phyloP scores from a whole-genome alignment of 2,888 invertebrate species.

The Phanerotoma sp. region DNA sequence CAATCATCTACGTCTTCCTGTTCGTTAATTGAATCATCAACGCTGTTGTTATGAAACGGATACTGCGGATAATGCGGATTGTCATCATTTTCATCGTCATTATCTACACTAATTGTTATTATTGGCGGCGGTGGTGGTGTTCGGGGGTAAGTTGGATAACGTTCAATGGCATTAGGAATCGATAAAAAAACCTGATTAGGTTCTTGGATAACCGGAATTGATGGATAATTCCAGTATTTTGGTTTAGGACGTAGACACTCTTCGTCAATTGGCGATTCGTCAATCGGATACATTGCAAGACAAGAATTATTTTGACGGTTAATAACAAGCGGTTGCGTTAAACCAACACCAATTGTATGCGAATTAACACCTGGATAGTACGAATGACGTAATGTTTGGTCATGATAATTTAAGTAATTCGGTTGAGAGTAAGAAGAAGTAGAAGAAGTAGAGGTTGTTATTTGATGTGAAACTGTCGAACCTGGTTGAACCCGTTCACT shows the following conservation, averaged over 20 bases:
- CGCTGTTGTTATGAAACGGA: no score
- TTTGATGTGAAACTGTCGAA: constrained; percentile 40
- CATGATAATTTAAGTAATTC: constrained; percentile 33
- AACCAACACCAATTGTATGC: constrained; percentile 24
- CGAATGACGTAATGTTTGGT: constrained; percentile 33
- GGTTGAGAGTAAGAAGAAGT: no score
- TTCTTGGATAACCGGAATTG: constrained; percentile 44
- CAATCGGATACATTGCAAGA: constrained; percentile 39
- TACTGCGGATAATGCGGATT: no score
- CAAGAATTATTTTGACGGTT: constrained; percentile 36
- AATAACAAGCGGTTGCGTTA: constrained; percentile 19
- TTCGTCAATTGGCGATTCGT: constrained; percentile 35
- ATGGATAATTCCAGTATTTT: constrained; percentile 37
- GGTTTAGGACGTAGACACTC: constrained; percentile 29
- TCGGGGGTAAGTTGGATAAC: constrained; percentile 40
- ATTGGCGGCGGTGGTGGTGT: constrained; percentile 13
- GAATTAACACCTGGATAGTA: constrained; percentile 30
- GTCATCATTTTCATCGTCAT: no score
- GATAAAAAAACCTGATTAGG: constrained; percentile 43
- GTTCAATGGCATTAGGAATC: constrained; percentile 43
- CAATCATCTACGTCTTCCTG: neutral
- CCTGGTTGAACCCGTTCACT: constrained; percentile 45
- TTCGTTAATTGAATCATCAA: no score
- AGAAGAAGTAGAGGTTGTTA: constrained; percentile 31
- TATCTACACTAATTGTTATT: constrained; percentile 7